phyloP scores from a whole-genome alignment of 2,113 vertebrate genomes.

The Manacus vitellinus region DNA sequence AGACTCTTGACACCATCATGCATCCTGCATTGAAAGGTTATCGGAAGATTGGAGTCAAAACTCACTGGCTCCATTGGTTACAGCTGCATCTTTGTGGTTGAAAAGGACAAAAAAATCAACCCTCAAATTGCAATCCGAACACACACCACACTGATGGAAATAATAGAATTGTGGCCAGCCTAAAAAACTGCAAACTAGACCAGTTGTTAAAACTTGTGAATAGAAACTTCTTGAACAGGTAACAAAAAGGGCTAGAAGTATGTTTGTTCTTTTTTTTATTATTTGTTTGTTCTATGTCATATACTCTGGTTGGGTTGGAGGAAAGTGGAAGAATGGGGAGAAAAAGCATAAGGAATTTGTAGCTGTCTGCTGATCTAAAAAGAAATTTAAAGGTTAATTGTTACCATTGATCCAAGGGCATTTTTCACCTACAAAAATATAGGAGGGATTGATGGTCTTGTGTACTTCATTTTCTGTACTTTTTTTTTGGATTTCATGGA shows the following conservation, averaged over 20 bases:
- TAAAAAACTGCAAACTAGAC: neutral
- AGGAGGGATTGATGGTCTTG: neutral
- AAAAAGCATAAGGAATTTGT: neutral
- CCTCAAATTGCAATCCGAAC: neutral
- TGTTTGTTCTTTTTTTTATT: neutral
- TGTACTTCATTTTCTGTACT: neutral
- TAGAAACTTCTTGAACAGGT: neutral
- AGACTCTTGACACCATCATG: accelerated
- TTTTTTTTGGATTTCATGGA: neutral
- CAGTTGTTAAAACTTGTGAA: neutral
- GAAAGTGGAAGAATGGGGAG: neutral
- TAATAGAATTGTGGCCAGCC: neutral
- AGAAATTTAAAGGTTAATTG: neutral
- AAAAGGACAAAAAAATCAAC: neutral
- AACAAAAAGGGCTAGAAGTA: neutral
- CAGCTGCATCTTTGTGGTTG: neutral
- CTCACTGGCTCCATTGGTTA: neutral
- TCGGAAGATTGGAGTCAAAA: neutral
- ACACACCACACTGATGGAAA: neutral
- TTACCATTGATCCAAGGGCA: neutral
- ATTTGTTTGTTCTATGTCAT: neutral
- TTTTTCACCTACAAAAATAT: neutral
- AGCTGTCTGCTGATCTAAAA: neutral
- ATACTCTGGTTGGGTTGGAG: neutral
- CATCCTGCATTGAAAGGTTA: neutral